Conservation (phyloP, 2,797 vertebrate species). For the Arremon aurantiirostris region DNA sequence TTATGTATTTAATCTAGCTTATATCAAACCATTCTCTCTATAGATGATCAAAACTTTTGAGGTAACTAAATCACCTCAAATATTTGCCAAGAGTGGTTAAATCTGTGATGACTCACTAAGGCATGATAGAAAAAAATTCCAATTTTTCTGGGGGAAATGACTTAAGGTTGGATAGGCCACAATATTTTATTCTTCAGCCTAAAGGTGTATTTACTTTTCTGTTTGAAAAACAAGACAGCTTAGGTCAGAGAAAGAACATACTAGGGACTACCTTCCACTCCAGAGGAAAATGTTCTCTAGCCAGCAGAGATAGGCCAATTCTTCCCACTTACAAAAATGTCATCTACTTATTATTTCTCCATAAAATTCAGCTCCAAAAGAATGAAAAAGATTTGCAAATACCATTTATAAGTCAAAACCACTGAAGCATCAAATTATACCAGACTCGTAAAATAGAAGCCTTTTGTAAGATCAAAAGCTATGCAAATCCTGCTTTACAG, state of each 20-base stretch:
- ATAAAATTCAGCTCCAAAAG: conserved; percentile 11
- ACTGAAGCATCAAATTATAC: conserved; percentile 33
- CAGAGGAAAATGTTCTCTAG: not conserved
- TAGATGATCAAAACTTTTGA: not conserved
- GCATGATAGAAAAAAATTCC: not conserved
- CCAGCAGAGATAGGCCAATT: not conserved
- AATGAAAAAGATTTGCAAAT: conserved; percentile 14
- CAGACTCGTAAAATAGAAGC: not conserved
- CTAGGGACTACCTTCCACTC: not conserved
- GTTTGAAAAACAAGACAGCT: not conserved
- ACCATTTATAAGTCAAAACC: conserved; percentile 28
- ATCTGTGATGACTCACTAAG: not conserved
- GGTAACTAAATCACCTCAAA: not conserved
- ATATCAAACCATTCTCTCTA: not conserved
- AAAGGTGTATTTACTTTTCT: not conserved
- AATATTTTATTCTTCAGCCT: not conserved
- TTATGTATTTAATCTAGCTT: not conserved
- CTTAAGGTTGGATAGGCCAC: not conserved
- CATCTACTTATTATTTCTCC: not conserved
- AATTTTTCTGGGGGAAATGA: not conserved
- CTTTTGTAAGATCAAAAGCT: conserved; percentile 4
- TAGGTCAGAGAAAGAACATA: not conserved
- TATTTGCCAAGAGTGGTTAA: not conserved
- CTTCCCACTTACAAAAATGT: not conserved
- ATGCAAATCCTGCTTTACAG: conserved; percentile 39